Evolutionary conservation across 2,113 vertebrate genomes (phyloP), one percentile per base, ranked within the genome.

Genomic region (Jaculus jaculus): DNA sequence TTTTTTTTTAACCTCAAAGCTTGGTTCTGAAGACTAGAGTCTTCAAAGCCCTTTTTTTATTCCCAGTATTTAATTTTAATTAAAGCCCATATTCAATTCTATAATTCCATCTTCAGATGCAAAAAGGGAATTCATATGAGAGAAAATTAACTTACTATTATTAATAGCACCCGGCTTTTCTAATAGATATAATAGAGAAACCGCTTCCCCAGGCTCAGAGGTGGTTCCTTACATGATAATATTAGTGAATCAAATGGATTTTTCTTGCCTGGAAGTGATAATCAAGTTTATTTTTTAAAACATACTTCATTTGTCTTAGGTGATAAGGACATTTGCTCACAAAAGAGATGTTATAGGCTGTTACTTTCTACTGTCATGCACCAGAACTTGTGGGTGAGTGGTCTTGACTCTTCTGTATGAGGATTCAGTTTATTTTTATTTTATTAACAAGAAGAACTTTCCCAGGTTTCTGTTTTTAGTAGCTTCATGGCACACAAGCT

Each of bases 61-160:
- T 51, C 12, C 79, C 88, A 92, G 82, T 85, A 28, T 73, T 91
- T 37, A 87, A 23, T 84, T 96, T 92, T 96, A 97, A 97, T 96
- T 96, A 96, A 97, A 96, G 86, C 89, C 32, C 73, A 91, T 77
- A 86, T 92, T 97, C 85, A 95, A 47, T 96, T 91, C 90, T 93
- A 3, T 95, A 96, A 95, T 94, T 83, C 90, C 68, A 79, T 54
- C 66, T 93, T 81, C 54, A 21, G 75, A 88, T 82, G 60, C 84
- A 79, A 68, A 68, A 47, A 89, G 65, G 21, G 82, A 72, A 92
- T 94, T 96, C 91, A 92, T 91, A 92, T 32, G 90, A 97, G 88
- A 93, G 90, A 93, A 96, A 96, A 95, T 95, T 77, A 66, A 90
- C n/a, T 86, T 82, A 20, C 75, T 97, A 93, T 96, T 65, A 83